Conservation (phyloP, 2,888 invertebrate species). For the Ganaspis brasiliensis region DNA sequence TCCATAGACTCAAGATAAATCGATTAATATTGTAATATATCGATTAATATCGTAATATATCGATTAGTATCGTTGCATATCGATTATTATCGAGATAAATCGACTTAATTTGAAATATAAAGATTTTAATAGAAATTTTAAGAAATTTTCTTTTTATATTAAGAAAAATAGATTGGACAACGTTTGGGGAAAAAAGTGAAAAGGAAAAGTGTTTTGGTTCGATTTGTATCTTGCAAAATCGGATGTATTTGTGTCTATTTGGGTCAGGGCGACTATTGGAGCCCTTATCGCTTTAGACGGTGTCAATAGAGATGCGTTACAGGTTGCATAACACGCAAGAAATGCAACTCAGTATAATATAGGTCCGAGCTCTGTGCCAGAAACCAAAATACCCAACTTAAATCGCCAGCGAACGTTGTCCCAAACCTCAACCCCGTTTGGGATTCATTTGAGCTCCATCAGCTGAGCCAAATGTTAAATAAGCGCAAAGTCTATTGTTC, state of each 20-base stretch:
- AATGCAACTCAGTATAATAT: constrained; percentile 64
- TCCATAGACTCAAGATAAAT: no score
- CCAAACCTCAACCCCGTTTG: constrained; percentile 60
- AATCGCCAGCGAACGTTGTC: constrained; percentile 58
- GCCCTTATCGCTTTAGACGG: constrained; percentile 50
- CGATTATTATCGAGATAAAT: no score
- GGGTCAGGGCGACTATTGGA: constrained; percentile 33
- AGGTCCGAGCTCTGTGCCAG: constrained; percentile 78
- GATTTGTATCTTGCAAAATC: neutral
- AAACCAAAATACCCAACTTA: constrained; percentile 76
- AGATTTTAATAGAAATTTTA: no score
- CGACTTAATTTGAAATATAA: no score
- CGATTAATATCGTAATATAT: no score
- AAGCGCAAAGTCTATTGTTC: constrained; percentile 60
- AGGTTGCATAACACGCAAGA: constrained; percentile 57
- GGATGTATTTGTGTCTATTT: constrained; percentile 2
- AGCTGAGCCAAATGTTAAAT: constrained; percentile 61
- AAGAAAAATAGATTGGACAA: neutral
- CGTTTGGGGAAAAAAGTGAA: neutral
- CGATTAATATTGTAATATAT: no score
- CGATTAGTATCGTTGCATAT: no score
- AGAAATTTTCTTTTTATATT: neutral
- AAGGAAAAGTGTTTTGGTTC: neutral
- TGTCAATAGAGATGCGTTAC: constrained; percentile 47
- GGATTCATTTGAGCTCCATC: constrained; percentile 57